A percentile compares a stretch with the other conserved stretches of the same genome.
phyloP scores from a whole-genome alignment of 2,113 vertebrate genomes.

The Cranoglanis bouderius region DNA sequence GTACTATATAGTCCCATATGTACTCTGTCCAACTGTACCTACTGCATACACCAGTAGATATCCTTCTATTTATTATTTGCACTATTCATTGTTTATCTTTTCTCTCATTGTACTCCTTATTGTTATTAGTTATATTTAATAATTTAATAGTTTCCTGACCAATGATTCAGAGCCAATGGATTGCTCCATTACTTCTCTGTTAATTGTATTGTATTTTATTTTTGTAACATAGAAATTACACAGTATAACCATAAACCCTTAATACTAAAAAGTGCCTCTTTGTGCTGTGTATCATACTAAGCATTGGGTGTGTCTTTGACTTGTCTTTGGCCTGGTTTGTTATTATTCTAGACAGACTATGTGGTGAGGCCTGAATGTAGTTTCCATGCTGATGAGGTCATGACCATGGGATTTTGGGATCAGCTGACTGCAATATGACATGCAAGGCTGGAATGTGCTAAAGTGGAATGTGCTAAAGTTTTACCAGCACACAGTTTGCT shows the following conservation, averaged over 20 bases:
- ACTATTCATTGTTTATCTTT: neutral
- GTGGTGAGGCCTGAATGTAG: neutral
- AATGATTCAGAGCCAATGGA: neutral
- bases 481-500: slow-evolving; percentile 57
- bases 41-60: neutral
- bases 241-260: neutral
- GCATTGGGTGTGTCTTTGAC: neutral
- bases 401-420: slow-evolving; percentile 53
- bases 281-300: neutral
- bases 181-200: neutral
- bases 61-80: neutral
- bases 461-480: slow-evolving; percentile 74
- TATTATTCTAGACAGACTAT: slow-evolving; percentile 1
- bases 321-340: neutral
- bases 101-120: neutral
- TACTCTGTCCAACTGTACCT: neutral
- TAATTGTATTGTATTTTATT: neutral
- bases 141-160: neutral
- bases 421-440: slow-evolving; percentile 75
- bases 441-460: slow-evolving; percentile 70
- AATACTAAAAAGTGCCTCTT: neutral
- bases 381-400: slow-evolving; percentile 55
- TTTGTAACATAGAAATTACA: neutral
- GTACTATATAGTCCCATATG: too few species aligned
- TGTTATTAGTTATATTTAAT: neutral